Base-by-base conservation (phyloP, 2,797 vertebrate genomes). In the Acanthurus leucopareius region DNA sequence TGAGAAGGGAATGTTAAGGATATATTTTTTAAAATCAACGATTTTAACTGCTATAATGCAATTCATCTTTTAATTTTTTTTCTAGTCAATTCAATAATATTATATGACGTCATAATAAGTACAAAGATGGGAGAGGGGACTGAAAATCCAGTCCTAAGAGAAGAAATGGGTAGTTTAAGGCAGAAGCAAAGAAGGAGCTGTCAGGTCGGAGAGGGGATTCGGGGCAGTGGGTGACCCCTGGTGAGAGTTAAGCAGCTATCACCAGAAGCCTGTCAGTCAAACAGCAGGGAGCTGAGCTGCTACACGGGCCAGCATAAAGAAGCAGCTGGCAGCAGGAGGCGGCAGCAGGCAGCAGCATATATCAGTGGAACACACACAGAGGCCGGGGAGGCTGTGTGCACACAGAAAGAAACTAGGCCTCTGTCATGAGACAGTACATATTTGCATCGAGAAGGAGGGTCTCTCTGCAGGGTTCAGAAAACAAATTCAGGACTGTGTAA, bases 251-350 rank as follows among this genome's bases (percentile, higher is more conserved):
- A 94, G 93, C 92, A 83, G 44, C 90, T 82, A 82, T 86, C 82
- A 86, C 82, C 92, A 92, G 93, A 90, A 88, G 84, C 86, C 93
- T 95, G 95, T 96, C 95, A 95, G 90, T 95, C 93, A 96, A 94
- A 88, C 95, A 96, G 93, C 92, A 91, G 95, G 96, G 88, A 91
- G 90, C 86, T 89, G 82, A 91, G 91, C 91, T 79, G 88, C 92
- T 96, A 95, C 94, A 96, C 72, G 54, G 82, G 75, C 87, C 80
- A 70, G 86, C n/a, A 74, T 79, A 89, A 92, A 87, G 93, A 85
- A 87, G 91, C 28, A 32, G 28, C 28, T 32, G 28, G 28, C 28
- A 32, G 28, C 28, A 32, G 28, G 28, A 32, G 28, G 28, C 28
- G 28, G 28, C 58, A 51, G 69, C 69, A 45, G 66, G 67, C 88